Base-by-base conservation (phyloP, 1,140 invertebrate genomes). In the Dendrolimus kikuchii region DNA sequence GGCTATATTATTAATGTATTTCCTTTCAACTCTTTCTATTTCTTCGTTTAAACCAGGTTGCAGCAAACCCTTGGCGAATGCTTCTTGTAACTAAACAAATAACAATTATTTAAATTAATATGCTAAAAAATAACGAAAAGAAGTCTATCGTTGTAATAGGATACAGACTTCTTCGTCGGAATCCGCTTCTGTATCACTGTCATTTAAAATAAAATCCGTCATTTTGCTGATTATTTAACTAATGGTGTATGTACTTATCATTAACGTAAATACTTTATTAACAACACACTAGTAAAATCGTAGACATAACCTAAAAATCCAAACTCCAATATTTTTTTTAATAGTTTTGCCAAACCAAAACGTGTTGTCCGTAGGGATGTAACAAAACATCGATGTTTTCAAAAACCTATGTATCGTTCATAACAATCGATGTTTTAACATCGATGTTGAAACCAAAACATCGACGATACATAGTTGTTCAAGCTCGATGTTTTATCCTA, bases 11-110 rank as follows among this genome's bases (percentile, higher is more conserved):
- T 95, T 94, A 7, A 89, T 89, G 52, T 87, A 86, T 47, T 78
- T 74, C 67, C 90, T 91, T 38, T 90, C 89, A 45, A 90, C 77
- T 60, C 85, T 80, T 60, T 91, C 89, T 39, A 91, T 86, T 43
- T 91, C 89, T 57, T 92, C 87, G 85, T 96, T 96, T 0, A 97
- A 76, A 6, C 96, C 96, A 0, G 95, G 94, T 78, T 97, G 95
- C 0, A 98, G 62, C 51, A 92, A 84, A 6, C 95, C 95, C 59
- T 90, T 90, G 2, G 91, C 91, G 83, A 96, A 96, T 1, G 95
- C 95, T 83, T 93, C 91, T 91, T 95, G 95, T 47, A 97, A 77
- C 94, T 96, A 47, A 36, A 68, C 73, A 10, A 57, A 55, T 37
- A 57, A 60, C 23, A 52, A 43, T 3, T 40, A 47, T 48, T 40